A percentile compares a stretch with the other conserved stretches of the same genome.
phyloP scores from a whole-genome alignment of 2,797 vertebrate genomes.

The Cirrhinus molitorella region DNA sequence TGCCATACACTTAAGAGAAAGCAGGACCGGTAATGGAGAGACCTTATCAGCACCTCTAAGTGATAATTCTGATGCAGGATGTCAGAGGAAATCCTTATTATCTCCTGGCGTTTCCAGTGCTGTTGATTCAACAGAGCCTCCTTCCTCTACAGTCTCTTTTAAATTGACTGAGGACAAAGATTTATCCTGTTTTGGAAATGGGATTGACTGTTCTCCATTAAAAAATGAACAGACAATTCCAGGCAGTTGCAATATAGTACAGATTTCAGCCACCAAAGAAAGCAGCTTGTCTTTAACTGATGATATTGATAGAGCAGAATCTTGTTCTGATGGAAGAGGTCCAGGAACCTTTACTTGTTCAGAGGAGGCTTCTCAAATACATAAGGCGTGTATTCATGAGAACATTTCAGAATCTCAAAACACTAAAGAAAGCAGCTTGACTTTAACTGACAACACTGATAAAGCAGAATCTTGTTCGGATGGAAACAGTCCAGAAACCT shows the following conservation, averaged over 20 bases:
- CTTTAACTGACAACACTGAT: not conserved
- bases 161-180: conserved; percentile 40
- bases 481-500: not conserved
- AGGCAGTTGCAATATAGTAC: conserved; percentile 25
- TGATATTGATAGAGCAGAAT: not conserved
- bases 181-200: conserved; percentile 24
- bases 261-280: conserved; percentile 4
- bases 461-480: not conserved
- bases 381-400: not conserved
- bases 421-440: not conserved
- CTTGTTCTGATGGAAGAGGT: not conserved
- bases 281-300: not conserved
- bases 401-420: not conserved
- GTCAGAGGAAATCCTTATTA: conserved; percentile 49
- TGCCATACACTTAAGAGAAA: not conserved
- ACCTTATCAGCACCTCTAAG: conserved; percentile 44
- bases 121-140: conserved; percentile 43
- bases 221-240: conserved; percentile 25
- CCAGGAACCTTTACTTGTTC: not conserved
- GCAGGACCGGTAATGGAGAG: conserved; percentile 12
- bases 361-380: not conserved
- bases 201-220: conserved; percentile 30
- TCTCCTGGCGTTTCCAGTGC: conserved; percentile 41
- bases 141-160: not conserved
- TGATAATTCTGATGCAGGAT: conserved; percentile 26